Percentiles rank a stretch among this genome's conserved stretches.
Evolutionary conservation across 2,113 vertebrate genomes (phyloP).

Genomic region (Chaenogobius annularis): DNA sequence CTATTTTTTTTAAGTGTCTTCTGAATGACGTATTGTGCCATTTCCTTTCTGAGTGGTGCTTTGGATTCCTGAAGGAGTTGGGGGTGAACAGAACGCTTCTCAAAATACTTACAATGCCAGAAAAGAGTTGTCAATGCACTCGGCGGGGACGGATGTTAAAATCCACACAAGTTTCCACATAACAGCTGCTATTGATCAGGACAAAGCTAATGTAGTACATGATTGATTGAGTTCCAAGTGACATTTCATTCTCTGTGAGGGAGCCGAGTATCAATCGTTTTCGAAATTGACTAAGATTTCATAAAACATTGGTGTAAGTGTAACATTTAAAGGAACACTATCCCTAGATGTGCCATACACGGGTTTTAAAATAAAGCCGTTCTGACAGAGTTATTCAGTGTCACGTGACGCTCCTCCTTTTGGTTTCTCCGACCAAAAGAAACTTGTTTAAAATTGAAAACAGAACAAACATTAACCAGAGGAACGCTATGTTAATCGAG

Average conservation of each 20-base stretch:
- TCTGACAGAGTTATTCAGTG: no score
- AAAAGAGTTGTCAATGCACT: not conserved
- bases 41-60: not conserved
- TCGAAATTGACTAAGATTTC: not conserved
- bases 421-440: not conserved
- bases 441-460: not conserved
- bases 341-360: not conserved
- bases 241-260: not conserved
- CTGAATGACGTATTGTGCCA: not conserved
- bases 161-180: not conserved
- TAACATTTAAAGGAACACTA: not conserved
- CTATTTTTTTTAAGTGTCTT: not conserved
- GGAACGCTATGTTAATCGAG: no score
- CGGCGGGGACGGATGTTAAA: not conserved
- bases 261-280: not conserved
- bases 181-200: not conserved
- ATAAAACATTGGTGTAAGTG: not conserved
- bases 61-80: not conserved
- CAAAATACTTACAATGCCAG: not conserved
- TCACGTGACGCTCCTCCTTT: not conserved
- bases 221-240: conserved; percentile 1
- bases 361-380: not conserved
- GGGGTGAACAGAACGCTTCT: not conserved
- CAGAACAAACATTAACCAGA: not conserved
- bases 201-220: not conserved